These are phyloP conservation scores for Hymenochirus boettgeri DNA, from an alignment of 2,113 vertebrate genomes.

Conservation along the genomic window DNA sequence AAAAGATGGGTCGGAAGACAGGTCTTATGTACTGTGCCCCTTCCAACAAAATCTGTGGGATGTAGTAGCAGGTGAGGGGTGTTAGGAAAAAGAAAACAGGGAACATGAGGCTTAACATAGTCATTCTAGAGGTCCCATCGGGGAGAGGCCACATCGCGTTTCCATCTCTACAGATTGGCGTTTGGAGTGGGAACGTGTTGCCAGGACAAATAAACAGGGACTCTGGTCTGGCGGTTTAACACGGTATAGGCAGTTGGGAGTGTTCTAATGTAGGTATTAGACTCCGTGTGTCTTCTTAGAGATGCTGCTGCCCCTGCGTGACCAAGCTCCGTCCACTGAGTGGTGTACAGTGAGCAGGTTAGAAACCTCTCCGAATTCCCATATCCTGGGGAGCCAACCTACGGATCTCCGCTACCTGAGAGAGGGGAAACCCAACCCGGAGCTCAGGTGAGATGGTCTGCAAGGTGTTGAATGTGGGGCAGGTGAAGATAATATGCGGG, in stretches of 20 bases:
- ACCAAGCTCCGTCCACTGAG: slow-evolving; percentile 62
- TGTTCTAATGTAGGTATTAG: too few species aligned
- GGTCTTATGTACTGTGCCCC: slow-evolving; percentile 86
- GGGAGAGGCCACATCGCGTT: too few species aligned
- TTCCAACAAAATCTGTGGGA: slow-evolving; percentile 92
- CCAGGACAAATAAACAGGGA: too few species aligned
- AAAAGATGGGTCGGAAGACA: too few species aligned
- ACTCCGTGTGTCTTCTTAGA: too few species aligned
- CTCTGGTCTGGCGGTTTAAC: too few species aligned
- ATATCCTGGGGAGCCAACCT: slow-evolving; percentile 58
- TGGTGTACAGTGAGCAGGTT: slow-evolving; percentile 80
- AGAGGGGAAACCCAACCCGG: slow-evolving; percentile 62
- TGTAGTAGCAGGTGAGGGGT: slow-evolving; percentile 73
- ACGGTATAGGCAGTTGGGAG: too few species aligned
- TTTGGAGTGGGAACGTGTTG: too few species aligned
- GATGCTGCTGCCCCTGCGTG: slow-evolving; percentile 62
- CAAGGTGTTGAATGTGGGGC: background rate
- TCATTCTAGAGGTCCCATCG: too few species aligned
- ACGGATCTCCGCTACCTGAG: slow-evolving; percentile 52
- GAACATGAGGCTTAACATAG: background rate
- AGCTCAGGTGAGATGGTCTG: slow-evolving; percentile 68
- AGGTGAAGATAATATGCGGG: background rate
- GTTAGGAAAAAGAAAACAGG: background rate
- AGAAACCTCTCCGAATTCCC: slow-evolving; percentile 73
- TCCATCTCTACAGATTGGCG: too few species aligned